These are phyloP conservation scores for Siderastrea siderea DNA, from an alignment of 92 coral and sea anemone species.

Conservation along the genomic window DNA sequence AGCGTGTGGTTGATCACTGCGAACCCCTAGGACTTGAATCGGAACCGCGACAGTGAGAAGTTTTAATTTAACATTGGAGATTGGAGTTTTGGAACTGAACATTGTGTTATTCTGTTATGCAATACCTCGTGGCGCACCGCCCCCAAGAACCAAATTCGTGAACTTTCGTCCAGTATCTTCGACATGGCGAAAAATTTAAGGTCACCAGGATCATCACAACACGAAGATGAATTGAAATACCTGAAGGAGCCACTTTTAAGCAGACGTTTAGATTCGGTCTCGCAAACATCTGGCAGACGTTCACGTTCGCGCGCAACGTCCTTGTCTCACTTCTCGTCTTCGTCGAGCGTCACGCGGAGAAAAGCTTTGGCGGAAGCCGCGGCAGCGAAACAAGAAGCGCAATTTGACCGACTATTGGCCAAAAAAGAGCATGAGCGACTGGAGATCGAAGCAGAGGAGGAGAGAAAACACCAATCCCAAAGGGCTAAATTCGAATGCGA, in stretches of 20 bases:
- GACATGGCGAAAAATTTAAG: too few species aligned
- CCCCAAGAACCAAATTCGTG: too few species aligned
- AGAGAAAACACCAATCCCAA: background rate
- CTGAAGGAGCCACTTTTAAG: background rate
- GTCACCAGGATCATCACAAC: too few species aligned
- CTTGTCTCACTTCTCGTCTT: background rate
- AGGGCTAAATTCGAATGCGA: background rate
- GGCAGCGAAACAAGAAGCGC: background rate
- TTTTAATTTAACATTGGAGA: too few species aligned
- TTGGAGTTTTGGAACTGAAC: too few species aligned
- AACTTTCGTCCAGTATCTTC: too few species aligned
- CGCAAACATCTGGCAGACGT: background rate
- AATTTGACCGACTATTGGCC: constrained; percentile 7
- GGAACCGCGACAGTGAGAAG: too few species aligned
- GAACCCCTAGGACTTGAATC: too few species aligned
- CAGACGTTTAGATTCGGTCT: background rate
- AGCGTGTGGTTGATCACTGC: too few species aligned
- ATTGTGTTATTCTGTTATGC: too few species aligned
- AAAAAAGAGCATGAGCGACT: background rate
- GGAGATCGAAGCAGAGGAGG: background rate
- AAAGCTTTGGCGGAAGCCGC: constrained; percentile 6
- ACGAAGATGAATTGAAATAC: too few species aligned
- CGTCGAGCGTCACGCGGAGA: background rate
- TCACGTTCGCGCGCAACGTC: background rate
- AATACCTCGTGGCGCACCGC: too few species aligned